Percentiles rank a stretch among this genome's conserved stretches.
Evolutionary conservation across 2,797 vertebrate genomes (phyloP).

Genomic region (Galago senegalensis): DNA sequence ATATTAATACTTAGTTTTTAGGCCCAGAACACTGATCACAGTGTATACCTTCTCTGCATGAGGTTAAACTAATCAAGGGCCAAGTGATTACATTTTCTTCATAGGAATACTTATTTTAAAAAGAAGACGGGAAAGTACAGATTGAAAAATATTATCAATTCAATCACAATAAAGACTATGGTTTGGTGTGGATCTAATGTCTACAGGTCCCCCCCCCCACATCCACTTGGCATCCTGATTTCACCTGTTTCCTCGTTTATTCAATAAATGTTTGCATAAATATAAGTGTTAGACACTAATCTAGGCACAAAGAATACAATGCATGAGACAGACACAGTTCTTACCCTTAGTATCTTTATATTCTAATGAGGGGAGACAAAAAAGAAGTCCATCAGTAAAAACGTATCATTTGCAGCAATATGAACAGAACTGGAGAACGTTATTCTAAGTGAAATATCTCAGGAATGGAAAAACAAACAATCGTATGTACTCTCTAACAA

Average conservation of each 20-base stretch:
- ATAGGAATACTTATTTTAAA: slow-evolving; percentile 31
- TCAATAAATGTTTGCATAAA: neutral
- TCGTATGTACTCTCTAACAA: too few species aligned
- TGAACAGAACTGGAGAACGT: too few species aligned
- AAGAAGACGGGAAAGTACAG: slow-evolving; percentile 12
- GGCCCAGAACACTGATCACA: neutral
- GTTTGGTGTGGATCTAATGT: neutral
- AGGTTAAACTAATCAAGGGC: slow-evolving; percentile 34
- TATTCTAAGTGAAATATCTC: too few species aligned
- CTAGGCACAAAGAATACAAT: neutral
- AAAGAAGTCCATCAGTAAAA: neutral
- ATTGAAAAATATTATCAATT: slow-evolving; percentile 7
- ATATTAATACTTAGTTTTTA: neutral
- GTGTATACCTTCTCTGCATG: neutral
- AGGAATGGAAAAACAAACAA: too few species aligned
- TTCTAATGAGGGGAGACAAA: neutral
- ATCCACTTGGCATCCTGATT: neutral
- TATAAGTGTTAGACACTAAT: neutral
- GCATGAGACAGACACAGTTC: neutral
- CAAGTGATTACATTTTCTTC: slow-evolving; percentile 39
- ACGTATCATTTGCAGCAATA: too few species aligned
- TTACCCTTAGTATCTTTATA: neutral
- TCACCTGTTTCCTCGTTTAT: neutral
- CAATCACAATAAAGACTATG: neutral
- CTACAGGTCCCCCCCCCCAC: neutral